Percentiles rank a stretch among this genome's conserved stretches.
Conservation (phyloP, 2,113 vertebrate genomes). For the Raja brachyura region DNA sequence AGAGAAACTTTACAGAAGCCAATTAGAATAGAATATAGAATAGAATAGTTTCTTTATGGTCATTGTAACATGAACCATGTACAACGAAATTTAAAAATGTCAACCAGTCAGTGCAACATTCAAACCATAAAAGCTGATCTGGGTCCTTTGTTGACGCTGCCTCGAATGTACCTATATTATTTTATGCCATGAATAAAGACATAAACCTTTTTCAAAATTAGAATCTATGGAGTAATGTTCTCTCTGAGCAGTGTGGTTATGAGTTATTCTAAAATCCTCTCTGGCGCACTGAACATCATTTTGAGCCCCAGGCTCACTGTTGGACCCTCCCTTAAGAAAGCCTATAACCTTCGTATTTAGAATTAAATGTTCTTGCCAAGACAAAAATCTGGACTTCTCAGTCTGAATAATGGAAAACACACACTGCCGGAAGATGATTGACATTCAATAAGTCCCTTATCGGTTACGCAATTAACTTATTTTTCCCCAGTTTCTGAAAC, state of each 20-base stretch:
- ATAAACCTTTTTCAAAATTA: neutral
- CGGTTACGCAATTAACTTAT: neutral
- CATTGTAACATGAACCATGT: too few species aligned
- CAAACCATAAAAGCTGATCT: too few species aligned
- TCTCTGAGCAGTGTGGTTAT: neutral
- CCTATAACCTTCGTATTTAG: neutral
- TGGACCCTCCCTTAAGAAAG: neutral
- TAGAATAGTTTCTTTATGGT: too few species aligned
- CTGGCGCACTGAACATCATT: neutral
- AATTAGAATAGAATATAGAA: too few species aligned
- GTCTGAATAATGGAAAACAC: neutral
- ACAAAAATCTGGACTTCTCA: neutral
- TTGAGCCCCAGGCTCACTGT: neutral
- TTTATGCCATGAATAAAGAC: too few species aligned
- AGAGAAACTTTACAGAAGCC: too few species aligned
- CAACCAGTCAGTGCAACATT: too few species aligned
- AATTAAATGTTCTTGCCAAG: slow-evolving; percentile 5
- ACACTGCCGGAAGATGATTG: neutral
- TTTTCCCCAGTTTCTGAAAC: neutral
- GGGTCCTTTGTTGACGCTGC: too few species aligned
- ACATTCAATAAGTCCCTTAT: neutral
- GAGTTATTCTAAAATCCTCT: neutral
- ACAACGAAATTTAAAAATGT: too few species aligned
- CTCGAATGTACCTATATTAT: too few species aligned
- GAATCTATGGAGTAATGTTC: neutral